These are phyloP conservation scores for Alethe diademata DNA, from an alignment of 2,113 vertebrate genomes.

Conservation along the genomic window DNA sequence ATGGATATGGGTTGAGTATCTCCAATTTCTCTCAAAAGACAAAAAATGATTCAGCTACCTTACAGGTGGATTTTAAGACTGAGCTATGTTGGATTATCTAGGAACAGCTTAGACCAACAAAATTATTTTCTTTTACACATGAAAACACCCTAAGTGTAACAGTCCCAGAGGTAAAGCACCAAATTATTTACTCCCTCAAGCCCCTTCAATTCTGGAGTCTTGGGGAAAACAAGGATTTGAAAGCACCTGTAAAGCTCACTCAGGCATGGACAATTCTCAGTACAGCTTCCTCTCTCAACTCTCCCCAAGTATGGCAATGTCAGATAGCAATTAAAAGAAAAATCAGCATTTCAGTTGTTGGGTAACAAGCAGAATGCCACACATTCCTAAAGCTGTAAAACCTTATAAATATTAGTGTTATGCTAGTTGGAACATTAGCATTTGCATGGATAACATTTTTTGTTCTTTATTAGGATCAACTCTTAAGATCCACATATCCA, in stretches of 20 bases:
- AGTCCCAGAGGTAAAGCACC: background rate
- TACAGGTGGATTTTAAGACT: background rate
- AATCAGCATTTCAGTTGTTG: background rate
- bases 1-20: background rate
- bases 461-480: constrained; percentile 18
- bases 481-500: background rate
- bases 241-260: background rate
- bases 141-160: background rate
- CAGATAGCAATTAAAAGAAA: background rate
- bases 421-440: background rate
- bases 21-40: constrained; percentile 10
- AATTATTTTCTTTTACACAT: background rate
- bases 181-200: background rate
- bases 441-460: background rate
- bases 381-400: background rate
- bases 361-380: background rate
- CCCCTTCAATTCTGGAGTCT: background rate
- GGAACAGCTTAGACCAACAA: background rate
- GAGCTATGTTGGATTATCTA: background rate
- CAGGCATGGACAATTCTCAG: background rate
- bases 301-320: background rate
- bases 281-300: background rate
- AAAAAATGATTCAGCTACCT: constrained; percentile 1
- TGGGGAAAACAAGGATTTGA: background rate
- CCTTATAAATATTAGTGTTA: background rate